Conservation (phyloP, 2,797 vertebrate genomes). For the Gobio occitaniae region DNA sequence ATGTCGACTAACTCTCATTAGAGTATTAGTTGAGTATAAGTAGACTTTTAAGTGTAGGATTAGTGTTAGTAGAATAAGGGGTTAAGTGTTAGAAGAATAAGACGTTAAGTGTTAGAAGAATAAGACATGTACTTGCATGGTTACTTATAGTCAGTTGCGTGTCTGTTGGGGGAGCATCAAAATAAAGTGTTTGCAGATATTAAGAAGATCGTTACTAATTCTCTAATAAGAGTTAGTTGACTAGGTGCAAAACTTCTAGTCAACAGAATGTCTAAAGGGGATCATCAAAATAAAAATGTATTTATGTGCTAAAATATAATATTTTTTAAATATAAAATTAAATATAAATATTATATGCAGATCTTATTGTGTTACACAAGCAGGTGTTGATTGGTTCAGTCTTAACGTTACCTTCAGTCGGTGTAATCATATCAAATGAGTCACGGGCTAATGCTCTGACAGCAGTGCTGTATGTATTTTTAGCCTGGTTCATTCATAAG, state of each 20-base stretch:
- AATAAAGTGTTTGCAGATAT: background rate
- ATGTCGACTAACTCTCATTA: background rate
- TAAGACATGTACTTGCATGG: background rate
- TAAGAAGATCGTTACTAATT: background rate
- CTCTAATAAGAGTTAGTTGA: background rate
- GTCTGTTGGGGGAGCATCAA: background rate
- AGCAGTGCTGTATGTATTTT: slow-evolving; percentile 22
- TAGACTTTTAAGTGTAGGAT: background rate
- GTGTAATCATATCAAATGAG: slow-evolving; percentile 52
- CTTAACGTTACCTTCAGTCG: slow-evolving; percentile 27
- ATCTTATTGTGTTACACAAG: background rate
- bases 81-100: background rate
- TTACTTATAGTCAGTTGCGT: background rate
- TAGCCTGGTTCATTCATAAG: slow-evolving; percentile 32
- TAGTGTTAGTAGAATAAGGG: background rate
- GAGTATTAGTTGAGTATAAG: background rate
- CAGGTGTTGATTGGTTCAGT: slow-evolving; percentile 32
- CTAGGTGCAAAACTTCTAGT: background rate
- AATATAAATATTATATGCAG: background rate
- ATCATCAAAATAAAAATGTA: too few species aligned
- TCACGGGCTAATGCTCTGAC: slow-evolving; percentile 40
- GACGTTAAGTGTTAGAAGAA: background rate
- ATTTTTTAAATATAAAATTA: background rate
- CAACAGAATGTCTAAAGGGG: background rate
- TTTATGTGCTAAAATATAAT: background rate